phyloP scores from a whole-genome alignment of 2,888 invertebrate genomes.

The Epicampocera succincta region DNA sequence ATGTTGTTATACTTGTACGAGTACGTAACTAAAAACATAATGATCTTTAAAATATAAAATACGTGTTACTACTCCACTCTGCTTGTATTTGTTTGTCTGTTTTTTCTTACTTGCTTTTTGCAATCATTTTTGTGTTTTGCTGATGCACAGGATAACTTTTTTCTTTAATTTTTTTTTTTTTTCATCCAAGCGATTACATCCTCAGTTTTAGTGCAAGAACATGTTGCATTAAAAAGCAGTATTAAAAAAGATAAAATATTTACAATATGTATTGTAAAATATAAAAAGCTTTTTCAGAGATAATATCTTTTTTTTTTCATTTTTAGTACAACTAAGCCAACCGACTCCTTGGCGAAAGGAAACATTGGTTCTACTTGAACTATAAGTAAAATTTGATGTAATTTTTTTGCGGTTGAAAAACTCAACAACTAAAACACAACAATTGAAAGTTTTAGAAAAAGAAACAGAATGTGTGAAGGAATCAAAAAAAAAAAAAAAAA shows the following conservation, averaged over 20 bases:
- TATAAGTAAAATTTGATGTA: conserved; percentile 57
- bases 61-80: conserved; percentile 45
- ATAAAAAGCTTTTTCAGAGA: conserved; percentile 56
- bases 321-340: neutral
- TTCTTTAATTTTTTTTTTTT: conserved; percentile 33
- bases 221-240: conserved; percentile 32
- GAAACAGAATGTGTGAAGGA: too few relatives aligned
- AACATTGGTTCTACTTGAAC: conserved; percentile 21
- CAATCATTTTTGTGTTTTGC: conserved; percentile 21
- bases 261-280: conserved; percentile 56
- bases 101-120: neutral
- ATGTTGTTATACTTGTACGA: conserved; percentile 31
- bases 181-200: conserved; percentile 37
- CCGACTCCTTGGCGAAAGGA: neutral
- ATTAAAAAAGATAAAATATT: conserved; percentile 39
- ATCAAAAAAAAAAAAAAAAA: too few relatives aligned
- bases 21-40: conserved; percentile 61
- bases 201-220: conserved; percentile 42
- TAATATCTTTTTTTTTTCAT: neutral
- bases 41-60: conserved; percentile 50
- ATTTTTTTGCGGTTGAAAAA: conserved; percentile 12
- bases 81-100: neutral
- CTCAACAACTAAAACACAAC: conserved; percentile 3
- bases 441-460: neutral
- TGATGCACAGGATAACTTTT: conserved; percentile 15